Evolutionary conservation across 1,140 invertebrate species (phyloP), one percentile per base, ranked within the genome.

Genomic region (Rhizoglyphus robini): DNA sequence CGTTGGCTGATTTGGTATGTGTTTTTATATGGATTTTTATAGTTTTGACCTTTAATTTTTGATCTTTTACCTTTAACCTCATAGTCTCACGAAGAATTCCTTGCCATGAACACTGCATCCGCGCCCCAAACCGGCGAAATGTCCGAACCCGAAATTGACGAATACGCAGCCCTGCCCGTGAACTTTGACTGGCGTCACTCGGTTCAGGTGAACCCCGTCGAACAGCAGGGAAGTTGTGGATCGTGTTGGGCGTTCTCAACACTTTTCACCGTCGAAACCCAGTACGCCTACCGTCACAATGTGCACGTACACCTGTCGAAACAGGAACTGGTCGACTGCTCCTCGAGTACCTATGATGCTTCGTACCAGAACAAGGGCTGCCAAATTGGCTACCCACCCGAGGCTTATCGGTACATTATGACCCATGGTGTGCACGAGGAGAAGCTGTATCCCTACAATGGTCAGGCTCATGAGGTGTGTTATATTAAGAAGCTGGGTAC

Each of bases 311-410:
- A 90, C 4, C 81, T 99, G 0, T 94, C 89, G 68, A 94, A 98
- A 79, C 94, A 99, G 79, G 96, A 98, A 76, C 78, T 99, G 51
- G 82, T 99, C 31, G 95, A 98, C 79, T 98, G 95, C 74, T 93
- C 90, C 1, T 92, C 90, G 15, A 97, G 97, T 78, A 11, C 18
- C 36, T 41, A 41, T 41, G 36, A 41, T 41, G 8, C 8, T 8
- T 41, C 36, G 18, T 54, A 54, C 51, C 51, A 23, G 8, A 27
- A 54, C 51, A 83, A 93, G 74, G 94, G 94, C 49, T 97, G 94
- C 77, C 84, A 88, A 70, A 92, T 92, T 69, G 93, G 93, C 65
- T 78, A 94, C 27, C 95, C 95, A 90, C 88, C 94, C 77, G 81
- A 87, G 70, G 88, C 88, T 49, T 92, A 95, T 41, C 25, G 68